Conservation (phyloP, 2,888 invertebrate species). For the Esperia sulphurella region DNA sequence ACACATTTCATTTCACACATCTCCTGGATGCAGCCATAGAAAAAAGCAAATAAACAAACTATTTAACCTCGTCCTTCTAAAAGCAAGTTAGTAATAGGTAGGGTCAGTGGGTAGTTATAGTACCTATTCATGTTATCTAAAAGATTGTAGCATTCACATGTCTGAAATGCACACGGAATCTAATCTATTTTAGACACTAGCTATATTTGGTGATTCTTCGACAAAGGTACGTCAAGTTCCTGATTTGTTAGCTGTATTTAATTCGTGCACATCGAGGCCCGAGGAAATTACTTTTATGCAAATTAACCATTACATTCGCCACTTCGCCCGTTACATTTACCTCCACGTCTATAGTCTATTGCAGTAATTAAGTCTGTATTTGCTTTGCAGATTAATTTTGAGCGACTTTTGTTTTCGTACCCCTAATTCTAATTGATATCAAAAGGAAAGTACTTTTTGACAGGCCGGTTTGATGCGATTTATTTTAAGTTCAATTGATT, state of each 20-base stretch:
- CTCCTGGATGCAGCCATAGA: too few relatives aligned
- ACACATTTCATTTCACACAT: too few relatives aligned
- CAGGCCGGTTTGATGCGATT: not conserved
- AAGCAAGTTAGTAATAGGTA: too few relatives aligned
- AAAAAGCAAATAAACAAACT: too few relatives aligned
- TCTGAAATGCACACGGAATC: too few relatives aligned
- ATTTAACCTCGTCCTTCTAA: too few relatives aligned
- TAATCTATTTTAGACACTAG: not conserved
- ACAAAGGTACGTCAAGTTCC: not conserved
- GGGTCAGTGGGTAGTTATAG: too few relatives aligned
- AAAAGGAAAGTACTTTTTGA: not conserved
- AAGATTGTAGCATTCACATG: too few relatives aligned
- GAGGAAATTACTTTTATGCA: conserved; percentile 62
- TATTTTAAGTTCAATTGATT: not conserved
- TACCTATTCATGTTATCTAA: too few relatives aligned
- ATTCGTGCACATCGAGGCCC: conserved; percentile 20
- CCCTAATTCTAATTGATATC: not conserved
- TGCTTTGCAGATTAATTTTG: conserved; percentile 11
- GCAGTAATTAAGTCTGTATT: conserved; percentile 11
- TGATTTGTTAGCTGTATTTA: conserved; percentile 7
- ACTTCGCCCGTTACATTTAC: conserved; percentile 2
- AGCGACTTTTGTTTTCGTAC: conserved; percentile 6
- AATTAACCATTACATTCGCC: conserved; percentile 44
- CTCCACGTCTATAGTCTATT: not conserved
- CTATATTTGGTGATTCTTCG: not conserved